These are phyloP conservation scores for Pantherophis alleghaniensis DNA, from an alignment of 2,797 vertebrate species.

Conservation along the genomic window DNA sequence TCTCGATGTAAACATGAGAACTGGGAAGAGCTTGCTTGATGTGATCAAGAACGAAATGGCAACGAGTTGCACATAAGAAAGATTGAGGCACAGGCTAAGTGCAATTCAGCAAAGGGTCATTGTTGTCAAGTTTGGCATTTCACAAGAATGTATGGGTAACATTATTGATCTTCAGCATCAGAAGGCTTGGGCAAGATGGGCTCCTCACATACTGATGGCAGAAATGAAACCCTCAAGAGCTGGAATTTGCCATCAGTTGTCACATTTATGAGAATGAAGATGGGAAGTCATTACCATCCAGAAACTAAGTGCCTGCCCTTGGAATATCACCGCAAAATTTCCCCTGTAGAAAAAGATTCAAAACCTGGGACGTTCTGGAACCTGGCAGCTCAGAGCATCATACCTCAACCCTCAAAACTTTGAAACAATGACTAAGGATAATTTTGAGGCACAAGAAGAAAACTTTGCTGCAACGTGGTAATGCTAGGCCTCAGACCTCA, in stretches of 20 bases:
- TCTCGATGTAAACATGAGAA: not conserved
- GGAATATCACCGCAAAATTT: not conserved
- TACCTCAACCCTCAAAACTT: not conserved
- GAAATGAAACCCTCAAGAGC: not conserved
- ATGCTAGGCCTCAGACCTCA: not conserved
- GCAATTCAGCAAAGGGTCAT: not conserved
- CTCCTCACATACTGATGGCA: not conserved
- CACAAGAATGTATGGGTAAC: not conserved
- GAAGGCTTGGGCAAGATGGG: not conserved
- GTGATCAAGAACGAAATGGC: not conserved
- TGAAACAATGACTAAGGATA: not conserved
- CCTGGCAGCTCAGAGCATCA: not conserved
- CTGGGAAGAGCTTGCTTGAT: not conserved
- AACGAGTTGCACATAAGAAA: not conserved
- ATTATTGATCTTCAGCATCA: not conserved
- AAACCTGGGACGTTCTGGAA: not conserved
- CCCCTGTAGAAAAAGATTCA: not conserved
- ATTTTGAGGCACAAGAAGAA: not conserved
- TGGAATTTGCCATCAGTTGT: not conserved
- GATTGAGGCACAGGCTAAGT: not conserved
- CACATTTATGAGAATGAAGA: not conserved
- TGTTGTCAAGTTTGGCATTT: not conserved
- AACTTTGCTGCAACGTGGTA: not conserved
- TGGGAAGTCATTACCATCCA: not conserved
- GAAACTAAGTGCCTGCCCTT: not conserved